Evolutionary conservation across 2,797 vertebrate genomes (phyloP), one percentile per base, ranked within the genome.

Genomic region (Todus mexicanus): DNA sequence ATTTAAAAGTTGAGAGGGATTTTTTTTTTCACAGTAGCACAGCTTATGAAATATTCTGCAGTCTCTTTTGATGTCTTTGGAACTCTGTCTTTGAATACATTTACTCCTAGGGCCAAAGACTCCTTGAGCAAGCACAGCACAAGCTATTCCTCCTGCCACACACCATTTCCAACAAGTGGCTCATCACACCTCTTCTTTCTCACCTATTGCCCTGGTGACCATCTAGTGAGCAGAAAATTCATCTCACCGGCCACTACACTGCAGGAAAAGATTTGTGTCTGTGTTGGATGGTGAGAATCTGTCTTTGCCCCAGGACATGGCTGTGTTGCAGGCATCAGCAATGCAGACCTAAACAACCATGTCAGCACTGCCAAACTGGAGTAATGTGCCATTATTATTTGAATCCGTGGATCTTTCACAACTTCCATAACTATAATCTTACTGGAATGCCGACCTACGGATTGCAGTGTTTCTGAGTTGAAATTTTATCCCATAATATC

Each of bases 261-360:
- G 0, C 18, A 54, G 35, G 19, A 76, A 40, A 81, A 50, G 10
- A 48, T 4, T 11, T 4, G 5, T 19, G 15, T 38, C 19, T 69
- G 17, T 2, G 0, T 3, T 81, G 38, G 9, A 10, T 33, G 54
- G 17, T 0, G 3, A 84, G 31, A 7, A 54, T 21, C 45, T 64
- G 23, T 47, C 37, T 74, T 51, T 20, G 11, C 14, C 27, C 35
- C 7, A 12, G 19, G 2, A 7, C 40, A 13, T 15, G 45, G 59
- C 22, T 21, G 14, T n/a, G 45, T 6, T 29, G 42, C 9, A 12
- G 14, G 10, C n/a, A 14, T 31, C 61, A 69, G 38, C 23, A 77
- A 47, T 3, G 22, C 21, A 27, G 59, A 48, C 23, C 9, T 53
- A 63, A 71, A 50, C 3, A 2, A 7, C 26, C 42, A 6, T 3